These are phyloP conservation scores for Epistrophe grossulariae DNA, from an alignment of 2,888 invertebrate species.

Conservation along the genomic window DNA sequence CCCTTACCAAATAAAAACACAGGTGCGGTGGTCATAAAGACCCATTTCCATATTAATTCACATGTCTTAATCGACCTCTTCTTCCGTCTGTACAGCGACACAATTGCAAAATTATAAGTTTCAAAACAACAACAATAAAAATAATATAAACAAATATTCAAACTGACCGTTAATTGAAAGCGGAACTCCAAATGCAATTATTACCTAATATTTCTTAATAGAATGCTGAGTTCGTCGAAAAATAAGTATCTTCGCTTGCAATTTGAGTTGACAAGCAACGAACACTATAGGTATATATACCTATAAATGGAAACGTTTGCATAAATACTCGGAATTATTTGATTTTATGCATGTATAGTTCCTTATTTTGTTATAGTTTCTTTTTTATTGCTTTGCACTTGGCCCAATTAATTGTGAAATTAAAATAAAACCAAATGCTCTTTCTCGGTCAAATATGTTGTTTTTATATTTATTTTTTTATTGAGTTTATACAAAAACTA, in stretches of 20 bases:
- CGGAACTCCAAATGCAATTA: slow-evolving; percentile 72
- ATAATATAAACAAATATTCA: slow-evolving; percentile 55
- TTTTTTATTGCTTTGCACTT: slow-evolving; percentile 58
- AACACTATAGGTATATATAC: slow-evolving; percentile 8
- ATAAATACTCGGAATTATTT: slow-evolving; percentile 53
- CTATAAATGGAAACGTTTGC: slow-evolving; percentile 57
- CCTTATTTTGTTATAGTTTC: slow-evolving; percentile 61
- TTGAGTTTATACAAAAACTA: slow-evolving; percentile 1
- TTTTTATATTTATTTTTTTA: slow-evolving; percentile 39
- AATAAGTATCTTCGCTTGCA: slow-evolving; percentile 61
- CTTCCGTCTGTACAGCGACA: slow-evolving; percentile 54
- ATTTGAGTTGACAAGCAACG: slow-evolving; percentile 45
- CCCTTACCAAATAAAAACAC: slow-evolving; percentile 26
- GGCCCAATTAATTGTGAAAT: slow-evolving; percentile 73
- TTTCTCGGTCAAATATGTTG: background rate
- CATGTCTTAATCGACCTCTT: slow-evolving; percentile 59
- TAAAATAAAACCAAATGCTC: slow-evolving; percentile 53
- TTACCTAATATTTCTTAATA: slow-evolving; percentile 59
- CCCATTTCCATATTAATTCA: slow-evolving; percentile 55
- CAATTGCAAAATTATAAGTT: slow-evolving; percentile 27
- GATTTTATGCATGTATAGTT: slow-evolving; percentile 44
- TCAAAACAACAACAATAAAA: slow-evolving; percentile 10
- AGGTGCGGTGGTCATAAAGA: slow-evolving; percentile 57
- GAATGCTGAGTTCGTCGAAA: slow-evolving; percentile 48
- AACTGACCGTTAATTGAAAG: slow-evolving; percentile 70